phyloP scores from a whole-genome alignment of 2,113 vertebrate genomes.

The Petromus typicus region DNA sequence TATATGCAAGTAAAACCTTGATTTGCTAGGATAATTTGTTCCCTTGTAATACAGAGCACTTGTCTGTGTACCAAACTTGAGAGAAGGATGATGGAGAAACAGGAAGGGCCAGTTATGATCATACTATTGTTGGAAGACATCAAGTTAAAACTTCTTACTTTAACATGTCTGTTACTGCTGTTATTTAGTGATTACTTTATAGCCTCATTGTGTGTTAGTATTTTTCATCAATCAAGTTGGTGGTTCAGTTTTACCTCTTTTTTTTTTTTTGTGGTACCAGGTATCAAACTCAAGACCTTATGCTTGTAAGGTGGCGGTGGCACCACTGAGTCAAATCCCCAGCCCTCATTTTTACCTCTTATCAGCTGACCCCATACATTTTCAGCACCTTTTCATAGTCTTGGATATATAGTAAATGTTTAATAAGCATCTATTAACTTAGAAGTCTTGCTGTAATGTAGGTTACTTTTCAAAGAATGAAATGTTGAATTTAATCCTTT shows the following conservation, averaged over 20 bases:
- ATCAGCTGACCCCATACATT: background rate
- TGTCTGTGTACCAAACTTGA: background rate
- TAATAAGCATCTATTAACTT: conserved; percentile 42
- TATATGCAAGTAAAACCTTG: background rate
- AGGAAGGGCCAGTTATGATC: background rate
- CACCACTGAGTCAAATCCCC: no score
- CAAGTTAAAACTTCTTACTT: background rate
- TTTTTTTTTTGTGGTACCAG: no score
- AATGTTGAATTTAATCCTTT: conserved; percentile 20
- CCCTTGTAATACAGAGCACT: background rate
- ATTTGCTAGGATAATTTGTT: background rate
- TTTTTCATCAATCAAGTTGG: background rate
- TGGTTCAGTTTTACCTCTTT: no score
- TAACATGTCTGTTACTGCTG: background rate
- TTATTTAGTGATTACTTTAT: conserved; percentile 22
- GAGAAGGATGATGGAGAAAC: background rate
- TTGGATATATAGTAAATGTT: background rate
- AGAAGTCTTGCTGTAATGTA: conserved; percentile 31
- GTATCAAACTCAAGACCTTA: no score
- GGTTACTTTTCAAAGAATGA: conserved; percentile 41
- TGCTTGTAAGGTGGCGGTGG: no score
- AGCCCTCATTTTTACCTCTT: conserved; percentile 50
- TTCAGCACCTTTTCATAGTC: background rate
- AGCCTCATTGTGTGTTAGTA: background rate
- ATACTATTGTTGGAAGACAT: no score